Evolutionary conservation across 2,113 vertebrate species (phyloP), one percentile per base, ranked within the genome.

Genomic region (Dasyprocta punctata): DNA sequence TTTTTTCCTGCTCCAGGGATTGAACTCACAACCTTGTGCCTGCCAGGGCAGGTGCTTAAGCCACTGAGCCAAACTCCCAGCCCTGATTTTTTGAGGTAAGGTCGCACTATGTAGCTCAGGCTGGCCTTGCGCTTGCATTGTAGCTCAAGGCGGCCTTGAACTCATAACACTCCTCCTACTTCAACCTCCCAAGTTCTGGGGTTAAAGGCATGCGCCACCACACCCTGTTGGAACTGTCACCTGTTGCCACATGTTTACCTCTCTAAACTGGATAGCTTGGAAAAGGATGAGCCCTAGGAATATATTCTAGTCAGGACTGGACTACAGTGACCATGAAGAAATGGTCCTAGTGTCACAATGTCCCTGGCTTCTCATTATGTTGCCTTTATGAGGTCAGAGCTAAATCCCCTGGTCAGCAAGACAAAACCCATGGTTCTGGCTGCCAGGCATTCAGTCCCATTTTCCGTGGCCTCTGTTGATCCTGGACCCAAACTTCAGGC

Each of bases 381-480:
- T 77, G 44, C 33, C 28, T 95, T 96, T 65, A 95, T 97, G 65
- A 85, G 36, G 69, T 98, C 95, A 93, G 44, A 73, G 86, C 58
- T 95, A 73, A 97, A 97, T 86, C 63, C 16, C 56, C 58, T 97
- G 90, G 91, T 98, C 47, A 98, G 90, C 96, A 98, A 98, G 94
- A 95, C 86, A 98, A 98, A 98, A 88, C 67, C 87, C 30, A 10
- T 67, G 97, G 84, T 96, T 96, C 94, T 96, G 3, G 0, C 85
- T 98, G 95, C 98, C 97, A 96, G 65, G 94, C 47, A 16, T 92
- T 91, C 26, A 97, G 97, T 98, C 98, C 92, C 96, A 98, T 95
- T 98, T 99, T 99, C 98, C 98, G 98, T 90, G 96, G 98, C 97
- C 96, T 98, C 96, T 99, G 99, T 98, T 99, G 98, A 98, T 99